Conservation (phyloP, 2,113 vertebrate species). For the Falco punctatus region DNA sequence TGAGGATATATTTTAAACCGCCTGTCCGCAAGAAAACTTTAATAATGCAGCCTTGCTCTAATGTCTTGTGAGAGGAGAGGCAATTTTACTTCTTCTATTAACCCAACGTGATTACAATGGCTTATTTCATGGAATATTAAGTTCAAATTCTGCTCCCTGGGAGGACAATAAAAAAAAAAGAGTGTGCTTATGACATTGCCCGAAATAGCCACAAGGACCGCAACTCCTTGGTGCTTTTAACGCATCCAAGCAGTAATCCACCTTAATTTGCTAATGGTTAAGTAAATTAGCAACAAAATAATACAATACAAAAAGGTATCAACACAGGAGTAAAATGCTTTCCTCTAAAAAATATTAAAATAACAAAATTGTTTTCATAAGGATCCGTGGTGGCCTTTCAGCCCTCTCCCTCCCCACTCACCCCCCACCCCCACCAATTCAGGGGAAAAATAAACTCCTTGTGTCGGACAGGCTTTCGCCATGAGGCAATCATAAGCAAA, state of each 20-base stretch:
- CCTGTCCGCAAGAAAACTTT: constrained; percentile 87
- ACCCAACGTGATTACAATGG: constrained; percentile 97
- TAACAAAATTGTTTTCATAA: constrained; percentile 27
- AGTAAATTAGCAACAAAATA: constrained; percentile 78
- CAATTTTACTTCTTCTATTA: constrained; percentile 97
- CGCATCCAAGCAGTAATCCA: constrained; percentile 72
- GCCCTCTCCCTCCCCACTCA: background rate
- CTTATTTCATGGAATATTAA: constrained; percentile 99
- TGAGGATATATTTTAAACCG: constrained; percentile 86
- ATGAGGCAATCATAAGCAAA: background rate
- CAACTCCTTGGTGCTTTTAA: constrained; percentile 73
- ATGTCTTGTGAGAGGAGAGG: constrained; percentile 86
- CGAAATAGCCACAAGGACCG: constrained; percentile 80
- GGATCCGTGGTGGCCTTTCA: background rate
- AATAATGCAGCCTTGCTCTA: constrained; percentile 87
- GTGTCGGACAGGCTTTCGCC: constrained; percentile 27
- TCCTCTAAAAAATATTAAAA: constrained; percentile 58
- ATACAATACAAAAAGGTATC: constrained; percentile 71
- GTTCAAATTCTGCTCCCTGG: constrained; percentile 93
- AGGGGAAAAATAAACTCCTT: constrained; percentile 29
- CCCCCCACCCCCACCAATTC: background rate
- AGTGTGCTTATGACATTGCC: constrained; percentile 80
- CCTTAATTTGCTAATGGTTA: constrained; percentile 77
- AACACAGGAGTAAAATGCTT: constrained; percentile 61
- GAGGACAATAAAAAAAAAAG: constrained; percentile 84